These are phyloP conservation scores for Diorhabda carinulata DNA, from an alignment of 1,140 invertebrate genomes.

Conservation along the genomic window DNA sequence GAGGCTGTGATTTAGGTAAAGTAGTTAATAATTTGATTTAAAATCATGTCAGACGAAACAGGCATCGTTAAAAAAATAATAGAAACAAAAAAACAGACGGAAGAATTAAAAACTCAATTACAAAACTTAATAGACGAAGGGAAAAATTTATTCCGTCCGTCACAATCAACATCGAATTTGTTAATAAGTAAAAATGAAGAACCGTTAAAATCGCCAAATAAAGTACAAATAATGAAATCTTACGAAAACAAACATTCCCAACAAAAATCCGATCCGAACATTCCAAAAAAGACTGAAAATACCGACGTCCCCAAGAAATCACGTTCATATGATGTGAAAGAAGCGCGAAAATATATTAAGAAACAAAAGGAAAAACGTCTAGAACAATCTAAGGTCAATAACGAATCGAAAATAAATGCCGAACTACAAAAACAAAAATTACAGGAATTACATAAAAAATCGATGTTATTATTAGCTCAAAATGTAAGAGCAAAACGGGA, in stretches of 20 bases:
- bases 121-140: constrained; percentile 24
- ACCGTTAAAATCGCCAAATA: constrained; percentile 14
- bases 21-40: background rate
- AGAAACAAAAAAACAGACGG: constrained; percentile 26
- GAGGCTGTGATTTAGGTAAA: background rate
- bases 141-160: constrained; percentile 20
- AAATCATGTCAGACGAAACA: constrained; percentile 1
- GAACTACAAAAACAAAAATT: constrained; percentile 42
- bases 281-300: constrained; percentile 1
- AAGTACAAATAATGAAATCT: constrained; percentile 27
- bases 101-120: constrained; percentile 28
- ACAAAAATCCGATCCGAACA: constrained; percentile 18
- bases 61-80: constrained; percentile 24
- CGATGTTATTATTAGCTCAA: constrained; percentile 38
- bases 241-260: constrained; percentile 26
- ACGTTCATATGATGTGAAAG: constrained; percentile 36
- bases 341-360: constrained; percentile 41
- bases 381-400: constrained; percentile 30
- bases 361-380: constrained; percentile 40
- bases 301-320: constrained; percentile 28
- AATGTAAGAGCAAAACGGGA: constrained; percentile 36
- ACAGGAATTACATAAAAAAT: constrained; percentile 41
- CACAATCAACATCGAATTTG: constrained; percentile 7
- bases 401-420: constrained; percentile 26
- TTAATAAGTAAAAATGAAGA: background rate